Evolutionary conservation across 1,140 invertebrate species (phyloP).

Genomic region (Mesaphorura yosii): DNA sequence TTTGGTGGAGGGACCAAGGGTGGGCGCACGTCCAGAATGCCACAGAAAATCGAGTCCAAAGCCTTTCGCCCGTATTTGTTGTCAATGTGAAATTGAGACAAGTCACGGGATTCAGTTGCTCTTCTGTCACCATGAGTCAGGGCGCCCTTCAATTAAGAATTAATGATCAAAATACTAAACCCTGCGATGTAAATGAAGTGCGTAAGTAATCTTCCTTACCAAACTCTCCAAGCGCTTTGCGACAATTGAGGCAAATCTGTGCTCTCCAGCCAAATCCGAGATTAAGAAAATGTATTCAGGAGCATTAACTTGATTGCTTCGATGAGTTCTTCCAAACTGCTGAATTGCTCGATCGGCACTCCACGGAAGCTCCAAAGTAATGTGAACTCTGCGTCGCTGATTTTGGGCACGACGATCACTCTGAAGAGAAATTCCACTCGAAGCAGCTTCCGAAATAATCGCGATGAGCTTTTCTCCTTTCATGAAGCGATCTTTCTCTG

Average conservation of each 20-base stretch:
- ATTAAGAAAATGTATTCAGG: conserved; percentile 99
- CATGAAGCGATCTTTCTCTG: conserved; percentile 80
- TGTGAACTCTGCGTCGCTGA: conserved; percentile 86
- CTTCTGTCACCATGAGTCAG: conserved; percentile 95
- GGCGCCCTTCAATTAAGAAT: conserved; percentile 48
- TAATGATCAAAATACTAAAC: no score
- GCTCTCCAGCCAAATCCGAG: conserved; percentile 93
- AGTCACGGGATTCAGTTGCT: conserved; percentile 90
- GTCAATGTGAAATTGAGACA: conserved; percentile 97
- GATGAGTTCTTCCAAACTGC: conserved; percentile 88
- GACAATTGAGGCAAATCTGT: conserved; percentile 88
- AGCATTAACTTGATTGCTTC: conserved; percentile 85
- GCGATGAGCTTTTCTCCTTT: conserved; percentile 95
- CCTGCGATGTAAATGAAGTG: neutral
- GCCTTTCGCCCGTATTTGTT: conserved; percentile 90
- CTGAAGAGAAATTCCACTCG: conserved; percentile 91
- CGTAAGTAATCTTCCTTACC: conserved; percentile 42
- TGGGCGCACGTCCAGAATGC: conserved; percentile 46
- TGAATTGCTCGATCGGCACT: conserved; percentile 98
- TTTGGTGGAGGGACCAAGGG: conserved; percentile 71
- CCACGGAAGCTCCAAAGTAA: conserved; percentile 98
- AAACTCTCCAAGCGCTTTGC: conserved; percentile 92
- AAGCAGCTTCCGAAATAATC: conserved; percentile 98
- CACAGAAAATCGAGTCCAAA: conserved; percentile 87
- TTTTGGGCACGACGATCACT: conserved; percentile 88